Conservation (phyloP, 2,113 vertebrate species). For the Osmerus eperlanus region DNA sequence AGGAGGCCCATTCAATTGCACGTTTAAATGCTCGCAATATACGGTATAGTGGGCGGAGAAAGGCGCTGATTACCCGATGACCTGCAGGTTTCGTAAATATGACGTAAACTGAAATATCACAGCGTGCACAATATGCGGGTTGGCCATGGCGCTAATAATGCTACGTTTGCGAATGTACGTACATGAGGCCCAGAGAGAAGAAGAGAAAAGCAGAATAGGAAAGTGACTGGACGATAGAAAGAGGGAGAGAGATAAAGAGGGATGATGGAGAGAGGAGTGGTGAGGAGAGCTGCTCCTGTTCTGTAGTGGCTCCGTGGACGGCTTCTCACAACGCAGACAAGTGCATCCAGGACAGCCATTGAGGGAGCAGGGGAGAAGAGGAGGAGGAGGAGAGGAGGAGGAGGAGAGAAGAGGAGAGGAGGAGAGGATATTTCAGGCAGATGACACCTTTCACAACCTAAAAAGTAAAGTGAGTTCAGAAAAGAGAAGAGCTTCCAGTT, state of each 20-base stretch:
- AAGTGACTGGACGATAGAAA: not conserved
- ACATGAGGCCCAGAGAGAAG: no score
- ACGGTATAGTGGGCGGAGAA: no score
- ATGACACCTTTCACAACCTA: slow-evolving; percentile 55
- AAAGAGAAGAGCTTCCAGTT: slow-evolving; percentile 1
- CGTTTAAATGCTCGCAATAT: no score
- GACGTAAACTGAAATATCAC: no score
- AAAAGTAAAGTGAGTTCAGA: slow-evolving; percentile 45
- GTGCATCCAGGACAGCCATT: slow-evolving; percentile 61
- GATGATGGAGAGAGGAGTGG: not conserved
- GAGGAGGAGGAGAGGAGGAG: slow-evolving; percentile 9
- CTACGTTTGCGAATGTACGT: no score
- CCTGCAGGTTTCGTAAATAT: no score
- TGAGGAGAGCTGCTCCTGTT: not conserved
- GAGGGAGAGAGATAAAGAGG: slow-evolving; percentile 6
- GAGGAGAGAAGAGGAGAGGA: slow-evolving; percentile 15
- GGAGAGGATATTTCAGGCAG: slow-evolving; percentile 53
- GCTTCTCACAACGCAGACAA: slow-evolving; percentile 11
- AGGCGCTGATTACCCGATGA: no score
- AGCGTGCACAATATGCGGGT: no score
- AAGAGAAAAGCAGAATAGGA: not conserved
- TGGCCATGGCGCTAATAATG: no score
- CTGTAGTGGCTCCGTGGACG: not conserved
- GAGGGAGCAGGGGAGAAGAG: slow-evolving; percentile 43
- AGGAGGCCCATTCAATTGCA: no score